A percentile compares a stretch with the other conserved stretches of the same genome.
phyloP scores from a whole-genome alignment of 2,113 vertebrate genomes.

The Phylloscopus whistleri region DNA sequence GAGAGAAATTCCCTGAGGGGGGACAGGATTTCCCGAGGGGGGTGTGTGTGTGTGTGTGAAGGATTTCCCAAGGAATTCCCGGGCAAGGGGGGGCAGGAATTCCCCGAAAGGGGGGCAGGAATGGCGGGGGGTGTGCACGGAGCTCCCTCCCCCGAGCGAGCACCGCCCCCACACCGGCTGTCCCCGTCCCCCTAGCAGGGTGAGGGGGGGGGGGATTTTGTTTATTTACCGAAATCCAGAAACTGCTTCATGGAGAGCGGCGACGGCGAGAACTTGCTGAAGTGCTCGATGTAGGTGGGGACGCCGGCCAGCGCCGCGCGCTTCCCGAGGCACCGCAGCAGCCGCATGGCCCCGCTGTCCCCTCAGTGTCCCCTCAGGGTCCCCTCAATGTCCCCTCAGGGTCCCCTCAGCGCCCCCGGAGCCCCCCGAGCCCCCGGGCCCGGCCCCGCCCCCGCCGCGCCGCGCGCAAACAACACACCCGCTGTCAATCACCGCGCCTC shows the following conservation, averaged over 20 bases:
- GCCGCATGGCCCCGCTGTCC: neutral
- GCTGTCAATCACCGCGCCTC: neutral
- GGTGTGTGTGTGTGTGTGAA: too few relatives aligned
- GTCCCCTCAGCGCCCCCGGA: too few relatives aligned
- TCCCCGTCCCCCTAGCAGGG: too few relatives aligned
- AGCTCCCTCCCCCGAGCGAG: neutral
- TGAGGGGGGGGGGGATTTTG: too few relatives aligned
- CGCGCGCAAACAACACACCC: neutral
- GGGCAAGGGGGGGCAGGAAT: neutral
- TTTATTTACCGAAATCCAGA: neutral
- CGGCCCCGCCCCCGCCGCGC: too few relatives aligned
- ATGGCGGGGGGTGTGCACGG: neutral
- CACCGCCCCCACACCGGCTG: neutral
- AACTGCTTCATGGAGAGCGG: neutral
- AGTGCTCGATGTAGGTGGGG: neutral
- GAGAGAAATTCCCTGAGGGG: neutral
- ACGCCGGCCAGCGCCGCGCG: neutral
- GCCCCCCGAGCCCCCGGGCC: too few relatives aligned
- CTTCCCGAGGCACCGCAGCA: neutral
- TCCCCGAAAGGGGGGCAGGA: neutral
- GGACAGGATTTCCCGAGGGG: neutral
- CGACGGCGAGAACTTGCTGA: neutral
- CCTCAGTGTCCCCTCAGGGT: neutral
- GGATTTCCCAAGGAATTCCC: neutral
- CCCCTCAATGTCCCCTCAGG: too few relatives aligned